phyloP scores from a whole-genome alignment of 2,113 vertebrate genomes.

The Terrapene triunguis region DNA sequence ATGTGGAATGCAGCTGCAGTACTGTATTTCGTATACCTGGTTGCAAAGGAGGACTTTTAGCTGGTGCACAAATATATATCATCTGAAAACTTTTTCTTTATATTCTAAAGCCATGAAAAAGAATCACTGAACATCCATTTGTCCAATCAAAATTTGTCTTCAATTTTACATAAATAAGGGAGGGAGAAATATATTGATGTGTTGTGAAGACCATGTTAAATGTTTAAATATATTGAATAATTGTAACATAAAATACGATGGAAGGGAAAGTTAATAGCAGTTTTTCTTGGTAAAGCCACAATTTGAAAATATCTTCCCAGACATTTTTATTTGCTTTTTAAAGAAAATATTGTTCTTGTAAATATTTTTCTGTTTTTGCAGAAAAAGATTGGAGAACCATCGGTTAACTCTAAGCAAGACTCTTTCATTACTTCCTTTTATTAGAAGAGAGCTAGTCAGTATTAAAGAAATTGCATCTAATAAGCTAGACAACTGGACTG shows the following conservation, averaged over 20 bases:
- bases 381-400: conserved; percentile 75
- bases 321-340: background rate
- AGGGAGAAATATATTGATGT: background rate
- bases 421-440: conserved; percentile 74
- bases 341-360: background rate
- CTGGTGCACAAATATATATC: background rate
- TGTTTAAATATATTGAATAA: background rate
- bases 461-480: conserved; percentile 81
- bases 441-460: conserved; percentile 76
- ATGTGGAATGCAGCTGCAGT: background rate
- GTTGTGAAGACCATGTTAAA: background rate
- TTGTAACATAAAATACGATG: background rate
- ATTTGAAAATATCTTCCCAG: background rate
- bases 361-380: conserved; percentile 69
- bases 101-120: background rate
- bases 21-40: accelerated
- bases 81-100: background rate
- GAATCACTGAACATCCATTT: background rate
- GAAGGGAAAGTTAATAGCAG: background rate
- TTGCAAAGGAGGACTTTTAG: background rate
- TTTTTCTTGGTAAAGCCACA: background rate
- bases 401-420: conserved; percentile 77
- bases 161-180: accelerated
- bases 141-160: background rate
- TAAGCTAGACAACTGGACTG: conserved; percentile 79